A percentile compares a stretch with the other conserved stretches of the same genome.
Evolutionary conservation across 1,140 invertebrate species (phyloP).

Genomic region (Lucilia cuprina): DNA sequence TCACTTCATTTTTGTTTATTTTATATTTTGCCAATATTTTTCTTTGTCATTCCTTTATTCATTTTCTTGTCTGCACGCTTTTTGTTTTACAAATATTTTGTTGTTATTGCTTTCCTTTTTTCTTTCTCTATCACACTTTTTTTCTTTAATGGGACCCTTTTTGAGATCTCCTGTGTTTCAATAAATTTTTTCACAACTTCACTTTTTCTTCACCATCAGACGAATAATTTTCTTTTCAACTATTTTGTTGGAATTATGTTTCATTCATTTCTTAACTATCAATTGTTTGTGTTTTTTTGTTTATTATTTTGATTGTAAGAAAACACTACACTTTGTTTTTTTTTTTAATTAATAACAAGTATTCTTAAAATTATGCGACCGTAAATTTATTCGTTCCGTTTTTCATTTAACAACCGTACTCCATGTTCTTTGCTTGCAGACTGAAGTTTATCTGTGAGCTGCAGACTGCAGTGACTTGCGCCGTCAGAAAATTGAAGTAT

Average conservation of each 20-base stretch:
- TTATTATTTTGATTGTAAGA: neutral
- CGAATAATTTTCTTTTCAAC: neutral
- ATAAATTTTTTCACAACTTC: neutral
- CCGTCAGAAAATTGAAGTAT: too few relatives aligned
- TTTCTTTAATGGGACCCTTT: neutral
- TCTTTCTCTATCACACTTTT: neutral
- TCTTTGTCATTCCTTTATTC: neutral
- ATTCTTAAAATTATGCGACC: neutral
- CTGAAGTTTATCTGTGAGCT: conserved; percentile 3
- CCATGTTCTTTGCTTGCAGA: conserved; percentile 6
- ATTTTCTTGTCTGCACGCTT: neutral
- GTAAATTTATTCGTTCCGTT: neutral
- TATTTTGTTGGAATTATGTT: neutral
- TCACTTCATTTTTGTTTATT: neutral
- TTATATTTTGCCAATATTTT: neutral
- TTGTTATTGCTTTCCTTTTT: neutral
- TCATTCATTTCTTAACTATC: neutral
- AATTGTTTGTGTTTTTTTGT: neutral
- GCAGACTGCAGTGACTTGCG: neutral
- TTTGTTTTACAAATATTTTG: too few relatives aligned
- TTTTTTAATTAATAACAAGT: neutral
- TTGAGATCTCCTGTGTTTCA: neutral
- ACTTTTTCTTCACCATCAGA: neutral
- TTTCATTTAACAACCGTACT: neutral
- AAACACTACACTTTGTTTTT: neutral